Base-by-base conservation (phyloP, 2,888 invertebrate genomes). In the Brachynemurus nebulosus region DNA sequence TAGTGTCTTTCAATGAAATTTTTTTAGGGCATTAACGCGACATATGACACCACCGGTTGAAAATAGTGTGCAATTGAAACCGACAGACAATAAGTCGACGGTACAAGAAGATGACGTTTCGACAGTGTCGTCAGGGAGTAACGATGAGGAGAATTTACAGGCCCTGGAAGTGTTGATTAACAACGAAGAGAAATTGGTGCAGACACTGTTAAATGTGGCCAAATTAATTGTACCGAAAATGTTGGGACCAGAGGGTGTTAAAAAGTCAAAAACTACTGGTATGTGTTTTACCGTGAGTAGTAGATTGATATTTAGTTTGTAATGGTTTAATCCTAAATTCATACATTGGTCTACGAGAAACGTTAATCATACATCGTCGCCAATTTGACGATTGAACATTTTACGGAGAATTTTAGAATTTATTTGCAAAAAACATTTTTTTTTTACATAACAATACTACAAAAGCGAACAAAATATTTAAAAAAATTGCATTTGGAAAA, bases 141-240 rank as follows among this genome's bases (percentile, higher is more conserved):
- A 50, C 20, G 59, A 54, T 60, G 69, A 57, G 64, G 70, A 68
- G 54, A 58, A 57, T 47, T 60, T 63, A 47, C 74, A 75, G 53
- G 74, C 71, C 51, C 69, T 80, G 19, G 78, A 80, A 52, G 70
- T 74, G 47, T 68, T 82, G 39, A 71, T 83, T 25, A 69, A 72
- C 53, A 72, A 73, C 46, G 82, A 82, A 66, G 78, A 80, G 57
- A 71, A 75, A 47, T 78, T 78, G 54, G 74, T 81, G 44, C 66
- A 74, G 50, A 71, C 73, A 48, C 60, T 81, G 41, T 56, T 82
- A 38, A 71, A 73, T 45, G 67, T 72, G 2, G 74, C 74, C 5
- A 67, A 75, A 19, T 68, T 70, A 48, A 66, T 73, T 56, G 69
- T 76, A 1, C 76, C 78, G 2, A 59, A 61, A 11, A 66, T 80